A percentile compares a stretch with the other conserved stretches of the same genome.
Evolutionary conservation across 2,888 invertebrate genomes (phyloP).

Genomic region (Monochamus alternatus): DNA sequence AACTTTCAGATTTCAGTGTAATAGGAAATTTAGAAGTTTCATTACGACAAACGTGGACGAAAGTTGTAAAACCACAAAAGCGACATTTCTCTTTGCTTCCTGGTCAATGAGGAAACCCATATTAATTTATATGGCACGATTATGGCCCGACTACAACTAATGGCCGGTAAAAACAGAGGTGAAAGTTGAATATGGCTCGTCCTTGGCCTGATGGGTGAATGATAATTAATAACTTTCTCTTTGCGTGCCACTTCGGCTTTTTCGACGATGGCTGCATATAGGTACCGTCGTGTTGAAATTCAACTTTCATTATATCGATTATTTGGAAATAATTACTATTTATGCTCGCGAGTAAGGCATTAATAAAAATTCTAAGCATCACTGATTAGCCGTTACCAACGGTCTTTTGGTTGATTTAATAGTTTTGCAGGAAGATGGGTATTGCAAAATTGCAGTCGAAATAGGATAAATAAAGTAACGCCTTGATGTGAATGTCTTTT

Average conservation of each 20-base stretch:
- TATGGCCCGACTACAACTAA: not conserved
- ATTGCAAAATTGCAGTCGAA: constrained; percentile 2
- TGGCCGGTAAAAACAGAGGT: constrained; percentile 20
- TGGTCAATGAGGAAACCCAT: not conserved
- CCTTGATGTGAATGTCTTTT: too few relatives aligned
- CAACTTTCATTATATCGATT: constrained; percentile 31
- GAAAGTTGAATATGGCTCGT: constrained; percentile 30
- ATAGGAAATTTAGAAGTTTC: too few relatives aligned
- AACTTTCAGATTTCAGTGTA: too few relatives aligned
- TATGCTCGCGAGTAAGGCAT: constrained; percentile 13
- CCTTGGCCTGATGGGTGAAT: constrained; percentile 31
- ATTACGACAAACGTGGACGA: too few relatives aligned
- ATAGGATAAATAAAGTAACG: too few relatives aligned
- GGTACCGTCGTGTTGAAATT: constrained; percentile 24
- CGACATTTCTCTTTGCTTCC: too few relatives aligned
- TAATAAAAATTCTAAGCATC: constrained; percentile 25
- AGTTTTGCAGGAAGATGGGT: not conserved
- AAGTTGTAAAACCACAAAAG: not conserved
- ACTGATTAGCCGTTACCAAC: constrained; percentile 4
- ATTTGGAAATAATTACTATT: constrained; percentile 37
- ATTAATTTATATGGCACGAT: not conserved
- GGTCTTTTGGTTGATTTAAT: constrained; percentile 12
- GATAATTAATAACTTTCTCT: constrained; percentile 33
- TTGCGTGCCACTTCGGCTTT: constrained; percentile 18
- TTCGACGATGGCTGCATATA: constrained; percentile 30